These are phyloP conservation scores for Eulemur coronatus DNA, from an alignment of 2,797 vertebrate genomes.

Conservation along the genomic window DNA sequence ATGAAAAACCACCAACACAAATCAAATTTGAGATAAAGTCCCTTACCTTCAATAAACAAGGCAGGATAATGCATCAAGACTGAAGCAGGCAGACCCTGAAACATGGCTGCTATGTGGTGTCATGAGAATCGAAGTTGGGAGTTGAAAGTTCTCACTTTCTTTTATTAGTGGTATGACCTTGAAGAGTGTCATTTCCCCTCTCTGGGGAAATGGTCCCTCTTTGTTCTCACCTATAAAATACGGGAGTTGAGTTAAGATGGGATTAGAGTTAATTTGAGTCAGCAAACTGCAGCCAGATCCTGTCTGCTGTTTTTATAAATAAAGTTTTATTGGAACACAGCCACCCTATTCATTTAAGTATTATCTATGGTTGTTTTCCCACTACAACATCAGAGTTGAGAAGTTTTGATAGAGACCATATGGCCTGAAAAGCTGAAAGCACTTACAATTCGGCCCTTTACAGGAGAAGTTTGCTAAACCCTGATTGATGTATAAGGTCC, in stretches of 20 bases:
- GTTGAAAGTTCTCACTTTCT: background rate
- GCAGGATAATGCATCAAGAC: background rate
- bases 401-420: background rate
- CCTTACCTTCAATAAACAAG: background rate
- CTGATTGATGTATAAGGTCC: background rate
- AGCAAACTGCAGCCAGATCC: conserved; percentile 1
- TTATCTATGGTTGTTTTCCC: background rate
- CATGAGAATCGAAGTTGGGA: background rate
- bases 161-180: background rate
- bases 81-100: background rate
- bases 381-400: background rate
- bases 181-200: background rate
- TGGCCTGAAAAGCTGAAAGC: background rate
- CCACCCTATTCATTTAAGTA: background rate
- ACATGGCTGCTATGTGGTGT: background rate
- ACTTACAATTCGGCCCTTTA: background rate
- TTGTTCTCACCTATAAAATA: background rate
- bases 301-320: background rate
- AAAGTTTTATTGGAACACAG: background rate
- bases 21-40: background rate
- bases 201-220: background rate
- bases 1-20: background rate
- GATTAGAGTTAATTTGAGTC: background rate
- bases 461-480: background rate
- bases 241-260: background rate